These are phyloP conservation scores for Hydractinia echinata DNA, from an alignment of 30 jellyfish, hydroid and myxozoan genomes.

Conservation along the genomic window DNA sequence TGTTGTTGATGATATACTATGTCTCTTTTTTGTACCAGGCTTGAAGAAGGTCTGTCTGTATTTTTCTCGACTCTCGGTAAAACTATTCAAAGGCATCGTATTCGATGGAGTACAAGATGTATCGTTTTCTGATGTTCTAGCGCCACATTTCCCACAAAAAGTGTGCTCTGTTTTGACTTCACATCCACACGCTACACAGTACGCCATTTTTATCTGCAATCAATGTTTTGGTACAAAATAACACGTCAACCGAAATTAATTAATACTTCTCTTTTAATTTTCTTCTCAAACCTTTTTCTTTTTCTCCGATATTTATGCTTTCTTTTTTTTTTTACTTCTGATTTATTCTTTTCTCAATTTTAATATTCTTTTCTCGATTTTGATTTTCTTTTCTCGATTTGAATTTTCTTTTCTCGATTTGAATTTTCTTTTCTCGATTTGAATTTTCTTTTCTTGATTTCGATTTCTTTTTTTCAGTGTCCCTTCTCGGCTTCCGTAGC, in stretches of 20 bases:
- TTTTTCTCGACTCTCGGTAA: too few relatives aligned
- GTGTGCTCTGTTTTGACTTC: not conserved
- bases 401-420: not conserved
- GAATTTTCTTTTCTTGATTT: not conserved
- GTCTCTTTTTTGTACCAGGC: too few relatives aligned
- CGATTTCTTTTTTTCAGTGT: not conserved
- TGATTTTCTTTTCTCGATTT: not conserved
- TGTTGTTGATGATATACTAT: too few relatives aligned
- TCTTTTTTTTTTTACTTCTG: not conserved
- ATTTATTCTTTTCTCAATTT: not conserved
- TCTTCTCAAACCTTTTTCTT: not conserved
- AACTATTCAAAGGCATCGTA: not conserved
- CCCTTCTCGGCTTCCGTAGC: slow-evolving; percentile 8
- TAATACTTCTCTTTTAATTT: not conserved
- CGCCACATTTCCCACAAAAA: slow-evolving; percentile 2
- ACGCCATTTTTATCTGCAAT: not conserved
- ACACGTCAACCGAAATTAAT: not conserved
- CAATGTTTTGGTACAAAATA: not conserved
- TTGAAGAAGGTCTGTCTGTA: too few relatives aligned
- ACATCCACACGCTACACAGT: not conserved
- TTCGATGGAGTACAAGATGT: not conserved
- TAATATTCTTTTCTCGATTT: not conserved
- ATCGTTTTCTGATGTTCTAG: not conserved
- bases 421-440: not conserved
- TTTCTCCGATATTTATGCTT: not conserved